phyloP scores from a whole-genome alignment of 2,888 invertebrate species.

The Listrodromus nycthemerus region DNA sequence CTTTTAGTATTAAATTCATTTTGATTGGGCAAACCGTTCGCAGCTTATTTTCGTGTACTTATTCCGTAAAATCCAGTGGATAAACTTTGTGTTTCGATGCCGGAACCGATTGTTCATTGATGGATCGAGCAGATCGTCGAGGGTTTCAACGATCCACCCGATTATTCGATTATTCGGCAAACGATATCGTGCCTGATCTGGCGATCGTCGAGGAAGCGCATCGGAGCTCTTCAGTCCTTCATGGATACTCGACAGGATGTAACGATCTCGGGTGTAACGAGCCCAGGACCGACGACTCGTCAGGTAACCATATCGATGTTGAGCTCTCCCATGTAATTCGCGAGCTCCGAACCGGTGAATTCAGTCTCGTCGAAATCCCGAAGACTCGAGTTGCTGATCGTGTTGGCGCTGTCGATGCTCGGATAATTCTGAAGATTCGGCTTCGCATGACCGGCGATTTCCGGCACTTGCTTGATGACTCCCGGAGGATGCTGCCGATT shows the following conservation, averaged over 20 bases:
- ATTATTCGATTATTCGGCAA: not conserved
- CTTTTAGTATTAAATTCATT: slow-evolving; percentile 1
- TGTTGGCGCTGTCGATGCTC: slow-evolving; percentile 85
- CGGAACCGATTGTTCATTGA: not conserved
- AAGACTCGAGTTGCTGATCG: slow-evolving; percentile 91
- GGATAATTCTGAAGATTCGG: slow-evolving; percentile 84
- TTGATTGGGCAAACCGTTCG: slow-evolving; percentile 7
- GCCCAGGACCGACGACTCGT: slow-evolving; percentile 48
- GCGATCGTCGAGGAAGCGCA: not conserved
- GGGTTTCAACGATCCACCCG: not conserved
- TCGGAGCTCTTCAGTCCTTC: slow-evolving; percentile 26
- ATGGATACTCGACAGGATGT: slow-evolving; percentile 30
- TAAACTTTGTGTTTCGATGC: not conserved
- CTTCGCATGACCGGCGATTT: slow-evolving; percentile 50
- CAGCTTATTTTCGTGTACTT: slow-evolving; percentile 5
- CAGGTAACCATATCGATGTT: slow-evolving; percentile 84
- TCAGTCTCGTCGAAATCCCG: slow-evolving; percentile 90
- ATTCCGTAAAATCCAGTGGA: not conserved
- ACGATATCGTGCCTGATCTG: slow-evolving; percentile 9
- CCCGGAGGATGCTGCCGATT: slow-evolving; percentile 30
- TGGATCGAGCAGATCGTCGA: not conserved
- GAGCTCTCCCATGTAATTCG: slow-evolving; percentile 89
- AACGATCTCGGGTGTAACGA: not conserved
- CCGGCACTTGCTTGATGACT: slow-evolving; percentile 69
- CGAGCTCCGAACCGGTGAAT: slow-evolving; percentile 89